Base-by-base conservation (phyloP, 2,888 invertebrate species). In the Acronicta leporina region DNA sequence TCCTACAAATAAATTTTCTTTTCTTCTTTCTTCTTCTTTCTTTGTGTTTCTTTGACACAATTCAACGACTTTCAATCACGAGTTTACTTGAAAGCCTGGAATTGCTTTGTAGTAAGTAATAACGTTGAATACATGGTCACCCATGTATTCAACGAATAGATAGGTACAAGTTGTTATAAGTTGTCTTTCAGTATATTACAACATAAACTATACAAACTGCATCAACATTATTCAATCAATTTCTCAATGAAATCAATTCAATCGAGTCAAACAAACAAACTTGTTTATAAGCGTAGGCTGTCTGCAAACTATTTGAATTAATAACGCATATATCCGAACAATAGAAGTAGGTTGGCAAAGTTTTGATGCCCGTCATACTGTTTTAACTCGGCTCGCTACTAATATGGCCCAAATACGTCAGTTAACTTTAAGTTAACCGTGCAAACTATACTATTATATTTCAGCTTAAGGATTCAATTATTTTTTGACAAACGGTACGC, bases 321-420 rank as follows among this genome's bases (percentile, higher is more conserved):
- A 71, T 71, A 71, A 66, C 52, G 51, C 55, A 57, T 40, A 64
- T 46, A 71, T 54, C 46, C 25, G 38, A 64, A 74, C 73, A 76
- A 66, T 67, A 68, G 66, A 59, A 63, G 68, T 65, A 60, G 47
- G 56, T 47, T 44, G 42, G 55, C 51, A 45, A 75, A 76, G 73
- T 75, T 76, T 73, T 54, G 68, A 70, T 66, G 68, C 59, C 64
- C 45, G 63, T 64, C 64, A 68, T 77, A 80, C 67, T 57, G 42
- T 72, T 67, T 80, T 79, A 79, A 62, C 62, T 44, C 56, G 35
- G 49, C 40, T 44, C 46, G 33, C 62, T 64, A 68, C 72, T 77
- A 68, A 79, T 77, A 63, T 73, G 78, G 60, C 79, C 79, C 65
- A 10, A 61, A 81, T 76, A 76, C 69, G 79, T 75, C 77, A 73